Evolutionary conservation across 2,113 vertebrate genomes (phyloP), one percentile per base, ranked within the genome.

Genomic region (Poeciliopsis turrubarensis): DNA sequence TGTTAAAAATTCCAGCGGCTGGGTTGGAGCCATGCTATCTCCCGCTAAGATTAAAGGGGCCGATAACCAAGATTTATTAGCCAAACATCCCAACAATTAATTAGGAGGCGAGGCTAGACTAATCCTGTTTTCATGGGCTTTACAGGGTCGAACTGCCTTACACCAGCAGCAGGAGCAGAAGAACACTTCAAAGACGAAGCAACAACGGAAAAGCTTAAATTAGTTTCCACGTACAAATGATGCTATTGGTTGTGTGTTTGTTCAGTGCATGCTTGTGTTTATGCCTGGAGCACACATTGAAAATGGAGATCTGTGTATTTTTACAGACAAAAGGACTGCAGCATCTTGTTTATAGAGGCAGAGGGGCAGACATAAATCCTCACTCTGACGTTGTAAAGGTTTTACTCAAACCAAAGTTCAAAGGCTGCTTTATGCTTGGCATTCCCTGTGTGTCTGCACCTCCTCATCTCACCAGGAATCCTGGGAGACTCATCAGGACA

Each of bases 41-140:
- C 79, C 84, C 66, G 78, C 89, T 60, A 78, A 66, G 89, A 92
- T 93, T 86, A 89, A 75, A 88, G 73, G 60, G 65, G 68, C 68
- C 89, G 89, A 94, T 92, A 93, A 88, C 88, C 57, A 77, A 89
- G 87, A 94, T 92, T 89, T 91, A 92, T 91, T 91, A 84, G 89
- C 84, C 86, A 82, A 91, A 90, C 87, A 87, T 65, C 82, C 80
- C 19, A 2, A 80, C 84, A 90, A 92, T 93, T 93, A 92, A 94
- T 93, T 93, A 89, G 80, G 78, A 81, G 89, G 84, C n/a, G 7
- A 31, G 70, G 70, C 84, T 63, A 51, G 83, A 89, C 83, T 92
- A 92, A 93, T 93, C 92, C 87, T 80, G 87, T 90, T 93, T 91
- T 83, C 87, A 82, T 4, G 51, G 83, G 86, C 79, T 85, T 87